phyloP scores from a whole-genome alignment of 2,113 vertebrate genomes.

The Cottus gobio region DNA sequence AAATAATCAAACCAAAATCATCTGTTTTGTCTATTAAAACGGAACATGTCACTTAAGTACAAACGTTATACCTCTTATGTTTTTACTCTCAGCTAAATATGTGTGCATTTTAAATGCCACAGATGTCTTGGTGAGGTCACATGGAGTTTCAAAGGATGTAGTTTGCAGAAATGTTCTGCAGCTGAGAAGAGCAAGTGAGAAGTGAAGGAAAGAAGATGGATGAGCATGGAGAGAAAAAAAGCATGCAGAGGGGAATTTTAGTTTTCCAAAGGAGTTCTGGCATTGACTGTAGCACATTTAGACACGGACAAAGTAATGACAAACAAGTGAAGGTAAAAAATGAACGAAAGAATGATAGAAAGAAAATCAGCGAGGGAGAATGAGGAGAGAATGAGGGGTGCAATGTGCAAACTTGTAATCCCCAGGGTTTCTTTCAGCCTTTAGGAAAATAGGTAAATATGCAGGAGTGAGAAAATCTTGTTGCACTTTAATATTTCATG shows the following conservation, averaged over 20 bases:
- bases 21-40: neutral
- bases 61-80: too few relatives aligned
- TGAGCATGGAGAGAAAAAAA: neutral
- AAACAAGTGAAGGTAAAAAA: neutral
- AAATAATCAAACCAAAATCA: neutral
- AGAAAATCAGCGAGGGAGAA: neutral
- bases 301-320: neutral
- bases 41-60: too few relatives aligned
- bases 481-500: constrained; percentile 57
- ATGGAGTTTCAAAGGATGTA: neutral
- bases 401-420: neutral
- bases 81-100: neutral
- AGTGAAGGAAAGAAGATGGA: constrained; percentile 8
- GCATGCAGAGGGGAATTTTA: neutral
- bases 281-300: neutral
- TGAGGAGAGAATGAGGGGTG: neutral
- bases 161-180: neutral
- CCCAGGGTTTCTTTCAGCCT: constrained; percentile 23
- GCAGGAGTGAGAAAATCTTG: constrained; percentile 45
- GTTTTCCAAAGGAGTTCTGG: neutral
- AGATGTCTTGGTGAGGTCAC: constrained; percentile 16
- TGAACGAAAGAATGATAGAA: neutral
- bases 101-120: neutral
- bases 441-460: constrained; percentile 22
- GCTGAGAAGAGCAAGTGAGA: neutral